Evolutionary conservation across 64 coral and sea anemone species (phyloP), one percentile per base, ranked within the genome.

Genomic region (Cladopsammia gracilis): DNA sequence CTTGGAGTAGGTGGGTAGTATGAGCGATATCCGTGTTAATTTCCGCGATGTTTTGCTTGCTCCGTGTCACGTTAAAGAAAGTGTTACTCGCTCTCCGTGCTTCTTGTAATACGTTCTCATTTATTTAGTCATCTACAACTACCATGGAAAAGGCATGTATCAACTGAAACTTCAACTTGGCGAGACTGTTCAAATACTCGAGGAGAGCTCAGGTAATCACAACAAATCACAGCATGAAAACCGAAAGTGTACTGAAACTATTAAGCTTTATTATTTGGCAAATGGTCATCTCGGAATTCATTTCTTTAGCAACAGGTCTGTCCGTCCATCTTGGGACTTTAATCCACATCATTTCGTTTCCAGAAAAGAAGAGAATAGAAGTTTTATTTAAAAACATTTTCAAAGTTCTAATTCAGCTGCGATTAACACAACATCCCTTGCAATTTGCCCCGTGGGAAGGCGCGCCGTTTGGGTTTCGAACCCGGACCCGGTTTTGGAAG

Each of bases 181-280:
- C 10, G 91, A 93, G 64, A 93, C 91, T 76, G 91, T 93, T 20
- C 82, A 93, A 64, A 87, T 93, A 20, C 71, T 82, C 48, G 91
- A 93, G 59, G 91, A 93, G 64, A 93, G 85, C 48, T 24, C 81
- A 87, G 91, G 91, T 93, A 15, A 67, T 3, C 4, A 14, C 49
- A 48, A 67, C 12, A 24, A 18, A 69, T 7, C 53, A 12, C 12
- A 12, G 12, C 12, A 22, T 50, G 19, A 52, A 75, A 75, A 75
- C 45, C 46, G 72, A 75, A 50, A 56, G 53, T 56, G 7, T 56
- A 7, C 53, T 56, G 52, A 8, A 54, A 8, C 1, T 56, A 12
- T 56, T 34, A 34, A 56, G 53, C 53, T 56, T 12, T 34, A 34
- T 34, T 1, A 34, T 34, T 34, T 34, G 34, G 34, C 34, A 34